A percentile compares a stretch with the other conserved stretches of the same genome.
phyloP scores from a whole-genome alignment of 2,113 vertebrate species.

The Acrocephalus arundinaceus region DNA sequence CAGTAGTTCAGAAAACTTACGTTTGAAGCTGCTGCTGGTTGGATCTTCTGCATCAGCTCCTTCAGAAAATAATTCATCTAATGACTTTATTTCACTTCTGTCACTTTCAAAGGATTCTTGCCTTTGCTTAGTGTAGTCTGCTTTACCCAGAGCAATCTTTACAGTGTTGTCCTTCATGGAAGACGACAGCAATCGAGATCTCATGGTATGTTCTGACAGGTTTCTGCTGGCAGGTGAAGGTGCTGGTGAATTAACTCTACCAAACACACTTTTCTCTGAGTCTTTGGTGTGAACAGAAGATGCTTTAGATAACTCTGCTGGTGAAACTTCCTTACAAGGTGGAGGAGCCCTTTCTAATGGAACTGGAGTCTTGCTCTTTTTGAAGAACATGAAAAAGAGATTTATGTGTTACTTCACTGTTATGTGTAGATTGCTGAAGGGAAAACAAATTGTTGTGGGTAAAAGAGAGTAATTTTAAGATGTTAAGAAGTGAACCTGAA shows the following conservation, averaged over 20 bases:
- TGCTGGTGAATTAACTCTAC: not conserved
- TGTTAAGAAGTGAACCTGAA: not conserved
- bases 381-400: not conserved
- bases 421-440: not conserved
- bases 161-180: not conserved
- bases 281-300: not conserved
- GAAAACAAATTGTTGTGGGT: not conserved
- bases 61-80: slow-evolving; percentile 75
- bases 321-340: not conserved
- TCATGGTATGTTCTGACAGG: rapidly evolving
- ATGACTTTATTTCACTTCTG: slow-evolving; percentile 69
- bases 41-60: slow-evolving; percentile 8
- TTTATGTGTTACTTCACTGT: not conserved
- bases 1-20: slow-evolving; percentile 56
- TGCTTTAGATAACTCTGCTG: not conserved
- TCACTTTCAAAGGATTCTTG: slow-evolving; percentile 24
- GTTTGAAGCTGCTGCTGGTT: slow-evolving; percentile 62
- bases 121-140: not conserved
- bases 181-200: not conserved
- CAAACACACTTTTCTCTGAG: not conserved
- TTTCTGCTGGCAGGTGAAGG: not conserved
- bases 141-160: not conserved
- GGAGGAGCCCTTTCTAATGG: not conserved
- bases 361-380: not conserved
- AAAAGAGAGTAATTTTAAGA: not conserved